These are phyloP conservation scores for Neria commutata DNA, from an alignment of 2,888 invertebrate species.

Conservation along the genomic window DNA sequence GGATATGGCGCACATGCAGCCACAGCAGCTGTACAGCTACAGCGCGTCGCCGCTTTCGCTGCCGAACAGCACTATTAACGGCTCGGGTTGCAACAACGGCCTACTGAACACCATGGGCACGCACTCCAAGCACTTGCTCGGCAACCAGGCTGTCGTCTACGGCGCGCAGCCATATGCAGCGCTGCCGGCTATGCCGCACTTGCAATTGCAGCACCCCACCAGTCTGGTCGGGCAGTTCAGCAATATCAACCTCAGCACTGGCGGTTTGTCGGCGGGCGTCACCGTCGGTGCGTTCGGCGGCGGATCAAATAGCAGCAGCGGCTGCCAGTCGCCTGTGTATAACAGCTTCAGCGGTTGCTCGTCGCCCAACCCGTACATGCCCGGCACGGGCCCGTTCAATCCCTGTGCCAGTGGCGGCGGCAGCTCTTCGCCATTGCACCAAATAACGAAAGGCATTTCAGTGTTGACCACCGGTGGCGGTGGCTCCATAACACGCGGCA, in stretches of 20 bases:
- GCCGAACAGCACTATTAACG: no score
- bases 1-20: constrained; percentile 42
- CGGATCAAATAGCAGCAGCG: constrained; percentile 50
- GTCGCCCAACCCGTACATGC: constrained; percentile 57
- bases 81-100: constrained; percentile 17
- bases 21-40: constrained; percentile 40
- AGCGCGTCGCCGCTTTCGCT: constrained; percentile 57
- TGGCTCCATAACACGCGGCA: constrained; percentile 77
- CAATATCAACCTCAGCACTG: constrained; percentile 43
- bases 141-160: constrained; percentile 2
- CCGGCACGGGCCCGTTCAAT: constrained; percentile 41
- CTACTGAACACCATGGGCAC: no score
- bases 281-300: constrained; percentile 38
- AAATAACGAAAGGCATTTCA: constrained; percentile 73
- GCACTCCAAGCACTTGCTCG: no score
- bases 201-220: constrained; percentile 20
- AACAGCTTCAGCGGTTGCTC: constrained; percentile 56
- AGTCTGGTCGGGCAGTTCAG: constrained; percentile 50
- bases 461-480: constrained; percentile 73
- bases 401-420: constrained; percentile 51
- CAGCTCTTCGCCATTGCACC: constrained; percentile 69
- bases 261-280: constrained; percentile 31
- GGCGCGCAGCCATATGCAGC: constrained; percentile 6
- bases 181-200: constrained; percentile 24
- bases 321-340: constrained; percentile 65